A percentile compares a stretch with the other conserved stretches of the same genome.
These are phyloP conservation scores for Leucozona laternaria DNA, from an alignment of 2,888 invertebrate species.

Conservation along the genomic window DNA sequence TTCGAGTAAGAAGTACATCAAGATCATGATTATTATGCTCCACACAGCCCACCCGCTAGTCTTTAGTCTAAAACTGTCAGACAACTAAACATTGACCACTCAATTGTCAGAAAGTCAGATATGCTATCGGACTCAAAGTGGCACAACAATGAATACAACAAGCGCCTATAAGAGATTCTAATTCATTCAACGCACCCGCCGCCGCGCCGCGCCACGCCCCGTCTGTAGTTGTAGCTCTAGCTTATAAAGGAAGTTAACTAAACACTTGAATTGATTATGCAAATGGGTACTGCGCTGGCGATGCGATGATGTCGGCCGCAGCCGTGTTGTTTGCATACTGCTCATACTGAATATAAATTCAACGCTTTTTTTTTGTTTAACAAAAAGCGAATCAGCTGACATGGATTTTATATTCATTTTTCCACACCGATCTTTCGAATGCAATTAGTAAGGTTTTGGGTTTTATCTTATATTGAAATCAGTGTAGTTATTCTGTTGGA, in stretches of 20 bases:
- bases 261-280: slow-evolving; percentile 65
- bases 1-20: neutral
- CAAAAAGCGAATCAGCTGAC: slow-evolving; percentile 48
- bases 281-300: slow-evolving; percentile 36
- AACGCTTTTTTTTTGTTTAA: slow-evolving; percentile 3
- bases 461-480: slow-evolving; percentile 37
- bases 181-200: slow-evolving; percentile 1
- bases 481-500: neutral
- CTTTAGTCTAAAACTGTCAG: slow-evolving; percentile 47
- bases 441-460: slow-evolving; percentile 38
- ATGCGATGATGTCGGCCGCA: no score
- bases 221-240: neutral
- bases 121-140: slow-evolving; percentile 45
- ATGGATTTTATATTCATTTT: slow-evolving; percentile 47
- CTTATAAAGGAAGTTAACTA: slow-evolving; percentile 31
- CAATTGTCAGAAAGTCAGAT: slow-evolving; percentile 54
- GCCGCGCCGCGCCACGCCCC: neutral
- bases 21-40: neutral
- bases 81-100: slow-evolving; percentile 50
- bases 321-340: neutral
- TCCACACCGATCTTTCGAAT: slow-evolving; percentile 14
- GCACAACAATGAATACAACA: slow-evolving; percentile 53
- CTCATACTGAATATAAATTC: slow-evolving; percentile 1
- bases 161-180: slow-evolving; percentile 53
- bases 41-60: slow-evolving; percentile 11